Evolutionary conservation across 2,888 invertebrate genomes (phyloP).

Genomic region (Branchipolynoe longqiensis): DNA sequence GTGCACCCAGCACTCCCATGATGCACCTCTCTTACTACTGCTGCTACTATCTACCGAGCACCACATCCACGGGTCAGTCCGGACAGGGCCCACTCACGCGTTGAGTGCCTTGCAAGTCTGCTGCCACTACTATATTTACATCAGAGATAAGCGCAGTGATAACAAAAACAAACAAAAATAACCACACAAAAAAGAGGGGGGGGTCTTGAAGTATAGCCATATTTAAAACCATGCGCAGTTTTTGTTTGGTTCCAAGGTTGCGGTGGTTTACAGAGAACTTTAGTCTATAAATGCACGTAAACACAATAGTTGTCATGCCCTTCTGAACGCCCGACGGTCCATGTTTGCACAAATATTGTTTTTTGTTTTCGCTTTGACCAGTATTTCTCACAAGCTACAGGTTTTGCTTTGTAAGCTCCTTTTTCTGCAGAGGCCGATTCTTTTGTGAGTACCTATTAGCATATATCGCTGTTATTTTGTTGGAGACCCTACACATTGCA

Average conservation of each 20-base stretch:
- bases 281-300: constrained; percentile 18
- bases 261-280: constrained; percentile 13
- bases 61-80: constrained; percentile 16
- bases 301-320: not conserved
- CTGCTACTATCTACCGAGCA: constrained; percentile 34
- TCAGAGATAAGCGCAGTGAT: constrained; percentile 19
- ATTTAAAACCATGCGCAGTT: constrained; percentile 4
- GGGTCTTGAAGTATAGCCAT: constrained; percentile 3
- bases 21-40: constrained; percentile 31
- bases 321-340: not conserved
- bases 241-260: not conserved
- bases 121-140: constrained; percentile 32
- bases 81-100: constrained; percentile 32
- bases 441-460: not conserved
- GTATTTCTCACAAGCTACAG: not conserved
- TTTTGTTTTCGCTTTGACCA: constrained; percentile 15
- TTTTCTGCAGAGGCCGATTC: not conserved
- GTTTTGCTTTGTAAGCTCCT: not conserved
- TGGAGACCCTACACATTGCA: no score
- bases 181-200: no score
- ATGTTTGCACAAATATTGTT: not conserved
- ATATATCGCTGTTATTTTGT: not conserved
- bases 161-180: not conserved
- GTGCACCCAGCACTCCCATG: constrained; percentile 14
- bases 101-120: constrained; percentile 41